Base-by-base conservation (phyloP, 1,140 invertebrate genomes). In the Lepidurus apus region DNA sequence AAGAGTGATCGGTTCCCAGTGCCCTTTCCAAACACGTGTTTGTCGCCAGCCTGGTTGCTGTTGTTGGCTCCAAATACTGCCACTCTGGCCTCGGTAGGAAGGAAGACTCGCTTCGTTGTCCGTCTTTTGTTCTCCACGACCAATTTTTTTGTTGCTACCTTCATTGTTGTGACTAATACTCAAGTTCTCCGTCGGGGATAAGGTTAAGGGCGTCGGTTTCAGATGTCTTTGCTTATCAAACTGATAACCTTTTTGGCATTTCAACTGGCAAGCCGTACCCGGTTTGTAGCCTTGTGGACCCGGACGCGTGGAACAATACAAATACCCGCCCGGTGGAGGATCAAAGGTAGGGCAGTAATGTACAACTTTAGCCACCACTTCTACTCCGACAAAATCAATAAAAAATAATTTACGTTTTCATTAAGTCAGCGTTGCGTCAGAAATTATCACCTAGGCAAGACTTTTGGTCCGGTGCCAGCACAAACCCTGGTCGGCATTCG, bases 191-290 rank as follows among this genome's bases (percentile, higher is more conserved):
- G 17, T n/a, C 34, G 34, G 3, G 53, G 17, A n/a, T 21, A n/a
- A 0, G 17, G 53, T 17, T n/a, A 21, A 65, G 53, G 53, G 53
- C 53, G 53, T 65, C 13, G 53, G 53, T 21, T 65, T 65, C 17
- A 21, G 21, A 65, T 65, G 78, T 45, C 75, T 79, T 7, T 74
- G 78, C 7, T 74, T 74, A 43, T 74, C 73, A 24, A 90, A 81
- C 77, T 83, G 85, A 81, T 85, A 90, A 21, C 86, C 87, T 79
- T 84, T 82, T 77, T 84, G 83, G 82, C 90, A 91, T 83, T 85
- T 85, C 45, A 90, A 84, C 75, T 87, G 85, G 83, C 90, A 91
- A 80, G 86, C 85, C 8, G 89, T 88, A 65, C 87, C 88, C 65
- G 81, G 65, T 7, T 83, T 82, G 42, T 81, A 81, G 73, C 79